These are phyloP conservation scores for Otis tarda DNA, from an alignment of 2,113 vertebrate genomes.

Conservation along the genomic window DNA sequence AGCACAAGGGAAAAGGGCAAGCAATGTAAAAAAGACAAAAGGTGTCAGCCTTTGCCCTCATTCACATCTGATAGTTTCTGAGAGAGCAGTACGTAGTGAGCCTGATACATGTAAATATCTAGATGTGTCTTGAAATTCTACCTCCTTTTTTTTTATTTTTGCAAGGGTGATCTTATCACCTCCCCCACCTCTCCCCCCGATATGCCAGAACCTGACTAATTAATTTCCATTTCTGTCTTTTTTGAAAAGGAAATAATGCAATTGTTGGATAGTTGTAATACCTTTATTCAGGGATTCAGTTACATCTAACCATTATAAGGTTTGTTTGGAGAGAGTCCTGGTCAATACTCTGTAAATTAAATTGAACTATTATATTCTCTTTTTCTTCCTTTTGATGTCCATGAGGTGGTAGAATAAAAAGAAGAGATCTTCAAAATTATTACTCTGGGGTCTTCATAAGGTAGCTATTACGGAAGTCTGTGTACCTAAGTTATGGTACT, in stretches of 20 bases:
- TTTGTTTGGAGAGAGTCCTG: not conserved
- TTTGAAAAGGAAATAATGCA: not conserved
- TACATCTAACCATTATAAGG: not conserved
- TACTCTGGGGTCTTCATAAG: not conserved
- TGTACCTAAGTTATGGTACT: not conserved
- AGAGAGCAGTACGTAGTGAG: not conserved
- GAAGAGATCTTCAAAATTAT: not conserved
- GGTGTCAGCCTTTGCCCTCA: not conserved
- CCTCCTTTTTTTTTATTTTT: not conserved
- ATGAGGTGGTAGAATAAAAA: not conserved
- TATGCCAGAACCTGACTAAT: not conserved
- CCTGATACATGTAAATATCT: not conserved
- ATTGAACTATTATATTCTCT: fast-evolving
- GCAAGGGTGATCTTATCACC: not conserved
- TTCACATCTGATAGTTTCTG: not conserved
- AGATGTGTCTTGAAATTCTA: not conserved
- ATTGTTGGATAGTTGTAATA: not conserved
- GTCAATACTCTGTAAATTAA: not conserved
- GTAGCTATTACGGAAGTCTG: not conserved
- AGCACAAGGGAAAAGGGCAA: not conserved
- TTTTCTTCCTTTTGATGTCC: not conserved
- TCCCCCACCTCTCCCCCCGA: no score
- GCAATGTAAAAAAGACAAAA: not conserved
- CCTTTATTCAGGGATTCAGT: not conserved
- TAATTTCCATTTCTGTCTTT: not conserved